Percentiles rank a stretch among this genome's conserved stretches.
Conservation (phyloP, 2,113 vertebrate genomes). For the Dicrurus megarhynchus region DNA sequence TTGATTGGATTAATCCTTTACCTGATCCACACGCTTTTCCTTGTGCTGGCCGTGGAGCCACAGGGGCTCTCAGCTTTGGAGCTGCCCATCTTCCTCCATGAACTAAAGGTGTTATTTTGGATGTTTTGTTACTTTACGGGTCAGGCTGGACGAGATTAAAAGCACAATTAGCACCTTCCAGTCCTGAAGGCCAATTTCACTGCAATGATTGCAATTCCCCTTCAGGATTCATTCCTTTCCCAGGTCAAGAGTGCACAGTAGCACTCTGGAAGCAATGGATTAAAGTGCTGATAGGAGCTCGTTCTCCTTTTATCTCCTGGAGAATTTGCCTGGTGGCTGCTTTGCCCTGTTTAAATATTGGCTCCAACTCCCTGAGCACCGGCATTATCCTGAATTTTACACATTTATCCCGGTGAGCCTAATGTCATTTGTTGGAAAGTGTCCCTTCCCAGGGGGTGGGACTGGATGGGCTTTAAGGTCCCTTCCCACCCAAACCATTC, state of each 20-base stretch:
- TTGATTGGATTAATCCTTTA: conserved; percentile 33
- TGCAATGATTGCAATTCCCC: conserved; percentile 27
- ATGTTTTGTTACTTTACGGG: conserved; percentile 4
- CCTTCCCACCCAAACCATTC: neutral
- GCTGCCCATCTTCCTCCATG: conserved; percentile 1
- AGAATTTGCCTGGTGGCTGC: neutral
- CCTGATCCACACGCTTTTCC: neutral
- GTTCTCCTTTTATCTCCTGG: neutral
- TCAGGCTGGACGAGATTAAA: neutral
- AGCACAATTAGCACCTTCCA: conserved; percentile 58
- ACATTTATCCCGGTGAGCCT: neutral
- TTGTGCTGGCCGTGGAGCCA: neutral
- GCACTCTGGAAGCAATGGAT: conserved; percentile 41
- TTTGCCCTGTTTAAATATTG: neutral
- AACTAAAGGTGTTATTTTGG: conserved; percentile 9
- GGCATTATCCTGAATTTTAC: neutral
- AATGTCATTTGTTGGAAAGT: neutral
- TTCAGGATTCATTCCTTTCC: conserved; percentile 53
- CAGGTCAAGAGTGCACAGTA: conserved; percentile 43
- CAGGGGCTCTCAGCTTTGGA: neutral
- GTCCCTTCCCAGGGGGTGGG: neutral
- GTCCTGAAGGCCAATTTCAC: conserved; percentile 40
- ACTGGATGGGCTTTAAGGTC: neutral
- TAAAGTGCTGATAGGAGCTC: conserved; percentile 16
- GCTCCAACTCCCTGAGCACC: neutral